phyloP scores from a whole-genome alignment of 2,888 invertebrate species.

The Cephalotes varians region DNA sequence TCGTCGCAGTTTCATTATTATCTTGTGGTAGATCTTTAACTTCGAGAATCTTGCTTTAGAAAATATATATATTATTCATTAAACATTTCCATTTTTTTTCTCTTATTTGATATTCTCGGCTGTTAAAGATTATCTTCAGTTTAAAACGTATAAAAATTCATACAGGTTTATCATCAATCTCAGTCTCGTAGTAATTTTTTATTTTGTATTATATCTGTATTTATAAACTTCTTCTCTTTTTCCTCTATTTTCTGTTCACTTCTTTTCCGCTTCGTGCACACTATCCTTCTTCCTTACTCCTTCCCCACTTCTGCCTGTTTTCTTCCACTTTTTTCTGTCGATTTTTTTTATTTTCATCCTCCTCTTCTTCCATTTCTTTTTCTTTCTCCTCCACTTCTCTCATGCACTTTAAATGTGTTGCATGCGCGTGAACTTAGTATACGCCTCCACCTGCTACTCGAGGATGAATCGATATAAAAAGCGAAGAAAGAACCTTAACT shows the following conservation, averaged over 20 bases:
- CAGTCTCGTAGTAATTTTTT: slow-evolving; percentile 77
- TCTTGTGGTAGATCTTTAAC: background rate
- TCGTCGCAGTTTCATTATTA: background rate
- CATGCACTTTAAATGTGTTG: slow-evolving; percentile 43
- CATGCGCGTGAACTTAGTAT: slow-evolving; percentile 60
- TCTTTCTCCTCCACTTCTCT: background rate
- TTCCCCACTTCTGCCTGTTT: background rate
- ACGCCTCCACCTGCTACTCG: slow-evolving; percentile 80
- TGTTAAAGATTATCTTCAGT: slow-evolving; percentile 80
- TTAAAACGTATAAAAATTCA: background rate
- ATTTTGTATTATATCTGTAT: slow-evolving; percentile 63
- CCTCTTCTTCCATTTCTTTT: slow-evolving; percentile 42
- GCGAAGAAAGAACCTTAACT: slow-evolving; percentile 76
- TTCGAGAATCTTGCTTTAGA: background rate
- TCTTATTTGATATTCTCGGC: background rate
- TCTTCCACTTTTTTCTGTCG: slow-evolving; percentile 14
- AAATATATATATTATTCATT: slow-evolving; percentile 3
- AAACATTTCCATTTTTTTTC: background rate
- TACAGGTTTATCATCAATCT: slow-evolving; percentile 78
- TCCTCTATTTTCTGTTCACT: slow-evolving; percentile 51
- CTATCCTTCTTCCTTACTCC: background rate
- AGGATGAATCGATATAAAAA: slow-evolving; percentile 77
- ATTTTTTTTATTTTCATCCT: slow-evolving; percentile 29
- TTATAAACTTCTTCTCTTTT: slow-evolving; percentile 50
- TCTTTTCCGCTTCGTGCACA: slow-evolving; percentile 2